These are phyloP conservation scores for Rosalia funebris DNA, from an alignment of 2,888 invertebrate species.

Conservation along the genomic window DNA sequence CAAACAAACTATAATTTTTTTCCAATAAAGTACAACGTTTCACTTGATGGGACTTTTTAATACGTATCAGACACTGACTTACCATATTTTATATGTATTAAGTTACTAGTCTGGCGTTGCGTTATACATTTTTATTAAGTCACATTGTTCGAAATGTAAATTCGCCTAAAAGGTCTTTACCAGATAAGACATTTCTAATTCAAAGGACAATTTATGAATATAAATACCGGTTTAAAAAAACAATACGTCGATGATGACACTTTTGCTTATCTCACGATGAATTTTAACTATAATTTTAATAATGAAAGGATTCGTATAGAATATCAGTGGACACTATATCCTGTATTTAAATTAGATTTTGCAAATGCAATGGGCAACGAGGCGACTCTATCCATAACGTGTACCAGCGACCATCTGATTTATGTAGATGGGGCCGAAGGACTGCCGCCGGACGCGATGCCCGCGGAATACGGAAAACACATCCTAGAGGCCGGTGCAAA, in stretches of 20 bases:
- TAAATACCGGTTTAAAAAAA: conserved; percentile 15
- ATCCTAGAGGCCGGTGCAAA: conserved; percentile 12
- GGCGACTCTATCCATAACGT: conserved; percentile 17
- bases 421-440: conserved; percentile 29
- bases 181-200: conserved; percentile 22
- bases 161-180: conserved; percentile 1
- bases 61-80: too few relatives aligned
- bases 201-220: conserved; percentile 12
- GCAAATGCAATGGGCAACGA: conserved; percentile 23
- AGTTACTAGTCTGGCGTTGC: not conserved
- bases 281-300: conserved; percentile 23
- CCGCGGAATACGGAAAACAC: conserved; percentile 26
- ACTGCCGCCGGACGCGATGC: conserved; percentile 32
- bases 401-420: conserved; percentile 26
- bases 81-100: too few relatives aligned
- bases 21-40: too few relatives aligned
- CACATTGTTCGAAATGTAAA: conserved; percentile 11
- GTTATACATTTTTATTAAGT: conserved; percentile 1
- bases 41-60: too few relatives aligned
- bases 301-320: conserved; percentile 20
- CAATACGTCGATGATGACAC: conserved; percentile 21
- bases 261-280: conserved; percentile 15
- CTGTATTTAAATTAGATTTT: conserved; percentile 26
- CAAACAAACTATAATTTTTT: too few relatives aligned
- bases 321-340: conserved; percentile 22